Evolutionary conservation across 2,888 invertebrate species (phyloP), one percentile per base, ranked within the genome.

Genomic region (Endomychus coccineus): DNA sequence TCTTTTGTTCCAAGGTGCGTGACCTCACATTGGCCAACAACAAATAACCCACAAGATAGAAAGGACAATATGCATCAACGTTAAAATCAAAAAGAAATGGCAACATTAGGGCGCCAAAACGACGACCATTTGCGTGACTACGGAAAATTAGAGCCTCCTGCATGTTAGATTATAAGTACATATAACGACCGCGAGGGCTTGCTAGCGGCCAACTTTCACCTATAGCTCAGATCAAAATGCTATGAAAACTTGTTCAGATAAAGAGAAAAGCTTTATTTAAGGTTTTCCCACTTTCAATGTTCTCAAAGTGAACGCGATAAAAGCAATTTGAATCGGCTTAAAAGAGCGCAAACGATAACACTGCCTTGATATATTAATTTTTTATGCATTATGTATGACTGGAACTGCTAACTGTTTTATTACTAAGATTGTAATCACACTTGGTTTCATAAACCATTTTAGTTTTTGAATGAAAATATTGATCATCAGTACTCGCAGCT

Each of bases 61-160:
- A n/a, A n/a, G n/a, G n/a, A n/a, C n/a, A n/a, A n/a, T n/a, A n/a
- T n/a, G n/a, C 27, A 16, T 28, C 28, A 13, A 6, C 27, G 27
- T 6, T 7, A 12, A 12, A 25, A 25, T 25, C 19, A 35, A 29
- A 34, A 27, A 32, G 35, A 27, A 29, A 34, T 23, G 25, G 27
- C 7, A 5, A 7, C 9, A 22, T 15, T 11, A 28, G 38, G 51
- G 51, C 51, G 51, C 51, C 51, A 44, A 48, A 48, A 42, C 39
- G 50, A 43, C 48, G 35, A 38, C 39, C 23, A 32, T 27, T 51
- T 27, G 52, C 52, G 52, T 52, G 52, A 51, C 52, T 44, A 16
- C 22, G 28, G 44, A 36, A 45, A 52, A 51, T 52, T 52, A 52
- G 45, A 51, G 36, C 17, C 38, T 42, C 42, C 43, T n/a, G 44